Evolutionary conservation across 2,113 vertebrate species (phyloP).

Genomic region (Arvicanthis niloticus): DNA sequence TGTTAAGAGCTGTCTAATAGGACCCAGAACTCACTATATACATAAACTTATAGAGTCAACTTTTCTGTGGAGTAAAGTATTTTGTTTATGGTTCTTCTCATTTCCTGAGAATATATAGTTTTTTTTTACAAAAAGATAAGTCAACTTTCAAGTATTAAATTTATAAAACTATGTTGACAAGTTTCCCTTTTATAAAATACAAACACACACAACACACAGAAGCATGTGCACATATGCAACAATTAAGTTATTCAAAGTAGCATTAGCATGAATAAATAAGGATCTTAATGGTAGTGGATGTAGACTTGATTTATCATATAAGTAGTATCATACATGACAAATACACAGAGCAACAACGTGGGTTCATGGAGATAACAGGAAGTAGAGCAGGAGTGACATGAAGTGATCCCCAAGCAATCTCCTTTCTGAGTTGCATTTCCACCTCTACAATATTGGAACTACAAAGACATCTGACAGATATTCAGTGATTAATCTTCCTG

Average conservation of each 20-base stretch:
- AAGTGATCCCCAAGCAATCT: neutral
- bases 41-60: no score
- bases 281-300: neutral
- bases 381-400: neutral
- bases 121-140: neutral
- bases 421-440: neutral
- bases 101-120: neutral
- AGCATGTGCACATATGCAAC: neutral
- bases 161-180: neutral
- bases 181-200: neutral
- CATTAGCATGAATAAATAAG: neutral
- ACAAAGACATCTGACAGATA: neutral
- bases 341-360: neutral
- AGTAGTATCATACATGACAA: neutral
- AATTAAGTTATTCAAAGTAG: neutral
- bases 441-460: neutral
- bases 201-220: neutral
- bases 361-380: neutral
- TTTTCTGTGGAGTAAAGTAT: neutral
- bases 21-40: neutral
- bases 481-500: neutral
- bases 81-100: neutral
- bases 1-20: neutral
- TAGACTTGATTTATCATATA: neutral
- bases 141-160: neutral